Conservation (phyloP, 1,140 invertebrate species). For the Aricia agestis region DNA sequence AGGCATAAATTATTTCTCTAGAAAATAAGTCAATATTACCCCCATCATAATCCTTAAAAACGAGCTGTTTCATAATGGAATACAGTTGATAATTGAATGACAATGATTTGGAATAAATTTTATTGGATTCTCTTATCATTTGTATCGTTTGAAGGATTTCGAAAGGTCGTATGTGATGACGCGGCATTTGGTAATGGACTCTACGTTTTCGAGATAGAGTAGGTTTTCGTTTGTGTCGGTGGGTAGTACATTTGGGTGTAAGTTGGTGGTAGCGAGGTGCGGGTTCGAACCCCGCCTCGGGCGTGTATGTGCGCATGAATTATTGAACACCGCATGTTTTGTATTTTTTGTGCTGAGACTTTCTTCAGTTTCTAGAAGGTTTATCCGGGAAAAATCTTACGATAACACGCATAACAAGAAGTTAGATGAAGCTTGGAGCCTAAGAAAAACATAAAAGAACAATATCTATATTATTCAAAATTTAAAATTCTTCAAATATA, state of each 20-base stretch:
- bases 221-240: slow-evolving; percentile 19
- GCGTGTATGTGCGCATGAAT: slow-evolving; percentile 44
- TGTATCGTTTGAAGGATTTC: slow-evolving; percentile 27
- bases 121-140: slow-evolving; percentile 46
- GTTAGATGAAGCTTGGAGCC: too few relatives aligned
- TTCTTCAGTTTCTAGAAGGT: slow-evolving; percentile 1
- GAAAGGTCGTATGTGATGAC: slow-evolving; percentile 29
- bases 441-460: too few relatives aligned
- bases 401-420: neutral
- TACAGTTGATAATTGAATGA: slow-evolving; percentile 31
- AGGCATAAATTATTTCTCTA: slow-evolving; percentile 48
- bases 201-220: slow-evolving; percentile 27
- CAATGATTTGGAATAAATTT: slow-evolving; percentile 33
- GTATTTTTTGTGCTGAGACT: slow-evolving; percentile 28
- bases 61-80: slow-evolving; percentile 10
- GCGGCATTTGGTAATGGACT: slow-evolving; percentile 26
- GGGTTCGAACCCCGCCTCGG: slow-evolving; percentile 49
- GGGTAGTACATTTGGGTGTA: slow-evolving; percentile 30
- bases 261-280: slow-evolving; percentile 34
- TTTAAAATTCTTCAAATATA: too few relatives aligned
- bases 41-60: slow-evolving; percentile 16
- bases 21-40: slow-evolving; percentile 42
- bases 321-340: slow-evolving; percentile 34
- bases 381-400: neutral
- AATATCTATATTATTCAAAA: too few relatives aligned